These are phyloP conservation scores for Oscheius sp. DNA, from an alignment of 2,888 invertebrate genomes.

Conservation along the genomic window DNA sequence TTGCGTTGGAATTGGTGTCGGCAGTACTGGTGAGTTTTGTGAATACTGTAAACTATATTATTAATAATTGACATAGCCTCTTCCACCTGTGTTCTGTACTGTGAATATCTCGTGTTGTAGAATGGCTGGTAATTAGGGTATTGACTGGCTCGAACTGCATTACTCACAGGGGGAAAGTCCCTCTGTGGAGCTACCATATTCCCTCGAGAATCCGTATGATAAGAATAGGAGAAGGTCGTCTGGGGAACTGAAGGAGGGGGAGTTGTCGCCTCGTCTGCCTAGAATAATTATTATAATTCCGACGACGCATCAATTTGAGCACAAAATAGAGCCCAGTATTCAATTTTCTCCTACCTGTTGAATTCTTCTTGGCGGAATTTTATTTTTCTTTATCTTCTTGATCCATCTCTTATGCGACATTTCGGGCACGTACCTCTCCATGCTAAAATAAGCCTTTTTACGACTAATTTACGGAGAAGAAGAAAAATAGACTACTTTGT, in stretches of 20 bases:
- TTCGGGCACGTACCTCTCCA: slow-evolving; percentile 7
- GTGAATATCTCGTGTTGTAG: background rate
- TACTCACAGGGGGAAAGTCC: background rate
- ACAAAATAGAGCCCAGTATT: no score
- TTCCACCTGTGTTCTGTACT: slow-evolving; percentile 5
- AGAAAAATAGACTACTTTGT: background rate
- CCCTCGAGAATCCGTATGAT: slow-evolving; percentile 25
- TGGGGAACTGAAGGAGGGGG: background rate
- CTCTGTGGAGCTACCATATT: slow-evolving; percentile 7
- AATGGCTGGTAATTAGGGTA: no score
- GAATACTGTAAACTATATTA: background rate
- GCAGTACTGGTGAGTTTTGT: background rate
- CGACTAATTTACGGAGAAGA: background rate
- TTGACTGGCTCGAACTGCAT: background rate
- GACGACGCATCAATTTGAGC: background rate
- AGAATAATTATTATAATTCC: background rate
- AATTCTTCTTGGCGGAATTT: slow-evolving; percentile 26
- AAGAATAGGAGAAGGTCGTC: slow-evolving; percentile 27
- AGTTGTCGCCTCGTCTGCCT: slow-evolving; percentile 1
- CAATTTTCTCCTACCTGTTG: slow-evolving; percentile 2
- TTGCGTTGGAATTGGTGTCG: slow-evolving; percentile 8
- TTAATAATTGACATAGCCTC: no score
- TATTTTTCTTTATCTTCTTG: slow-evolving; percentile 23
- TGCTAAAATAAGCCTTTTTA: slow-evolving; percentile 3
- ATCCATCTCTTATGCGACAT: background rate